A percentile compares a stretch with the other conserved stretches of the same genome.
Conservation (phyloP, 1,140 invertebrate genomes). For the Zaprionus tsacasi region DNA sequence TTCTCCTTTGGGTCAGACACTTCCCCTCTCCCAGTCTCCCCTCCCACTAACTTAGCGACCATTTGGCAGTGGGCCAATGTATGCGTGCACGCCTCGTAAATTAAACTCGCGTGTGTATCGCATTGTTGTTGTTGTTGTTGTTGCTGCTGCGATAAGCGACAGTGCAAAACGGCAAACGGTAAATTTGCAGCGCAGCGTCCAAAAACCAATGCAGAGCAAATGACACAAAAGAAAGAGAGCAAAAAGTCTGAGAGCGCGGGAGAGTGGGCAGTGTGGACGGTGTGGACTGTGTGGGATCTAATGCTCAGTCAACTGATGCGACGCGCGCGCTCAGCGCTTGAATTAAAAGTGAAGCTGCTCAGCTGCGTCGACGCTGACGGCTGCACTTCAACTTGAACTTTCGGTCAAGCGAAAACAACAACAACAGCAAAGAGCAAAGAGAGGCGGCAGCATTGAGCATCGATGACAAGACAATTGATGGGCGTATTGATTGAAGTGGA, state of each 20-base stretch:
- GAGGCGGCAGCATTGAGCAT: slow-evolving; percentile 30
- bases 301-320: slow-evolving; percentile 5
- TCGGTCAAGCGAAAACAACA: slow-evolving; percentile 38
- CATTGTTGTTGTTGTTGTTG: neutral
- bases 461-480: slow-evolving; percentile 79
- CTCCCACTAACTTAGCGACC: neutral
- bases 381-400: slow-evolving; percentile 77
- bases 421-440: slow-evolving; percentile 7
- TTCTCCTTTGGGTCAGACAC: slow-evolving; percentile 5
- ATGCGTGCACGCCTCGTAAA: slow-evolving; percentile 73
- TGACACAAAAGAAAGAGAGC: slow-evolving; percentile 24
- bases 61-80: slow-evolving; percentile 73
- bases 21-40: neutral
- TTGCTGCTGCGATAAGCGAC: slow-evolving; percentile 52
- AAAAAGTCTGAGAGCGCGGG: neutral
- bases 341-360: neutral
- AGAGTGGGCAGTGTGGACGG: no score
- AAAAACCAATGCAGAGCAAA: slow-evolving; percentile 76
- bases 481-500: slow-evolving; percentile 40
- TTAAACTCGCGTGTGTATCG: slow-evolving; percentile 72
- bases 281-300: slow-evolving; percentile 2
- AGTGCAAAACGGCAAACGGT: slow-evolving; percentile 56
- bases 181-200: slow-evolving; percentile 50
- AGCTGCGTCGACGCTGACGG: slow-evolving; percentile 1
- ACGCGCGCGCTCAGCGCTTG: neutral